Conservation (phyloP, 2,797 vertebrate species). For the Argyrosomus regius region DNA sequence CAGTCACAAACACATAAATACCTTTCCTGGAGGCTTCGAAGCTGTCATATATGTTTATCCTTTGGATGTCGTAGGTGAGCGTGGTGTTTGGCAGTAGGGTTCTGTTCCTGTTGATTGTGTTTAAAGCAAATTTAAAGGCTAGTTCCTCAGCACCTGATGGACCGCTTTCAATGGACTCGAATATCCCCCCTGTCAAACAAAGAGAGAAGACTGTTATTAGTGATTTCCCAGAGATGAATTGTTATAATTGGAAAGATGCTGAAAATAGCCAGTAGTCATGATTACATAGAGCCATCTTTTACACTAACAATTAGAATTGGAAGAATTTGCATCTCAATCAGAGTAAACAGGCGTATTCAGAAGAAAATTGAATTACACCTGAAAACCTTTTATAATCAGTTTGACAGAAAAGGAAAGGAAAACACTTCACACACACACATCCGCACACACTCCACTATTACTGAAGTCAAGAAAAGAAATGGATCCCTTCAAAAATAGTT, state of each 20-base stretch:
- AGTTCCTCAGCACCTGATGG: conserved; percentile 98
- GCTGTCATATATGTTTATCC: conserved; percentile 99
- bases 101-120: conserved; percentile 99
- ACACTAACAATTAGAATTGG: no score
- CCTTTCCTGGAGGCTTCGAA: conserved; percentile 99
- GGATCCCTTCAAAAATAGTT: not conserved
- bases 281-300: not conserved
- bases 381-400: not conserved
- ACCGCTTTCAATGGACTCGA: conserved; percentile 97
- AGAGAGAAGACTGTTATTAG: conserved; percentile 45
- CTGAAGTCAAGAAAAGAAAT: not conserved
- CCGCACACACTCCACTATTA: not conserved
- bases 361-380: not conserved
- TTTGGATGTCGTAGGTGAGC: conserved; percentile 98
- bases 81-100: conserved; percentile 99
- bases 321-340: not conserved
- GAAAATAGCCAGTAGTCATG: not conserved
- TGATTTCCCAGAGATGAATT: not conserved
- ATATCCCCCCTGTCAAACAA: conserved; percentile 92
- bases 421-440: not conserved
- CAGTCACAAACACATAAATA: conserved; percentile 70
- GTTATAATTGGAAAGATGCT: not conserved
- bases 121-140: conserved; percentile 99
- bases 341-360: not conserved
- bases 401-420: not conserved